phyloP scores from a whole-genome alignment of 2,797 vertebrate genomes.

The Hemitrygon akajei region DNA sequence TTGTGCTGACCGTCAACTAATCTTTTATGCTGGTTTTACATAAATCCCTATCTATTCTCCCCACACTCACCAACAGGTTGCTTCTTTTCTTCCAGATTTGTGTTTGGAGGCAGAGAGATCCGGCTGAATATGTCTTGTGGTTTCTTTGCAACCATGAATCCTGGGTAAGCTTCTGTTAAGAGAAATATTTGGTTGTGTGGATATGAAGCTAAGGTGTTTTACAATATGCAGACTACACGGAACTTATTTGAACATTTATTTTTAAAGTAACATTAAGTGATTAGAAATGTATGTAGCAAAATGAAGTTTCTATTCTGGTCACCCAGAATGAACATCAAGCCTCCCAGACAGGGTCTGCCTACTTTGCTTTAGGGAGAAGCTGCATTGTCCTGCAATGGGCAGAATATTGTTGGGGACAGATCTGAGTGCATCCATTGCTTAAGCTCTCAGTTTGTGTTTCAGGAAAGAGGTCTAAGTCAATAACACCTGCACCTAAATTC shows the following conservation, averaged over 20 bases:
- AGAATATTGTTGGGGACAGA: not conserved
- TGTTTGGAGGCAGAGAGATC: conserved; percentile 47
- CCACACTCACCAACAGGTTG: not conserved
- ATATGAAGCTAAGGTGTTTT: not conserved
- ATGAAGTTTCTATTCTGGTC: not conserved
- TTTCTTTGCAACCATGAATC: conserved; percentile 57
- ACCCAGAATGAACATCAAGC: not conserved
- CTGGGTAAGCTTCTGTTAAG: conserved; percentile 47
- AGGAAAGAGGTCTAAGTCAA: not conserved
- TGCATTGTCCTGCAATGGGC: not conserved
- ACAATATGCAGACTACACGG: too few species aligned
- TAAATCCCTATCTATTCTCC: too few species aligned
- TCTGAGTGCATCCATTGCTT: not conserved
- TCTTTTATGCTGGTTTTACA: too few species aligned
- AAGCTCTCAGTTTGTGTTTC: not conserved
- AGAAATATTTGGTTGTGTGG: not conserved
- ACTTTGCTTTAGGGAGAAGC: not conserved
- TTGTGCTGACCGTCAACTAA: too few species aligned
- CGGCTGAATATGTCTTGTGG: conserved; percentile 55
- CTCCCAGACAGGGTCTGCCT: not conserved
- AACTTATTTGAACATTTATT: not conserved
- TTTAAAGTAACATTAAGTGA: not conserved
- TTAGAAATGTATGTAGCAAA: not conserved
- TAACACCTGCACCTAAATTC: not conserved
- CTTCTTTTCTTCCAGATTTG: conserved; percentile 37